Percentiles rank a stretch among this genome's conserved stretches.
phyloP scores from a whole-genome alignment of 2,797 vertebrate genomes.

The Ceyx erithaca region DNA sequence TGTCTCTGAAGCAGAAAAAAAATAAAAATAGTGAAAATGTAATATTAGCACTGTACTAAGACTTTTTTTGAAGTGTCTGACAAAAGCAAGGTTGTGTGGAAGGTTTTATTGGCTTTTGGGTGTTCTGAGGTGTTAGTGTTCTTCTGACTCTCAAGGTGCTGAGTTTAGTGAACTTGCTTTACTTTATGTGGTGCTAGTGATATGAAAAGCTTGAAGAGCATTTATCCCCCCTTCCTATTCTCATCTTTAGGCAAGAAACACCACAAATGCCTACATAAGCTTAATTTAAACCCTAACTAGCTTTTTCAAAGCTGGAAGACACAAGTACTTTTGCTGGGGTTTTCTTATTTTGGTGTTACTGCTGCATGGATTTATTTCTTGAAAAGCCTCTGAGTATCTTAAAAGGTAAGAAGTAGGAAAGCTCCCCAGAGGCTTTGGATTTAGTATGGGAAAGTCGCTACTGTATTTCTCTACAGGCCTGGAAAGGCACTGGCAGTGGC shows the following conservation, averaged over 20 bases:
- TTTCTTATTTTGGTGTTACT: not conserved
- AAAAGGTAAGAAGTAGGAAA: not conserved
- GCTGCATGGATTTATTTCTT: not conserved
- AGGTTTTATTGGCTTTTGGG: not conserved
- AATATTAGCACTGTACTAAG: not conserved
- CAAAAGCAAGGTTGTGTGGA: not conserved
- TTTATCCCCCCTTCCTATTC: rapidly evolving
- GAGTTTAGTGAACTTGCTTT: not conserved
- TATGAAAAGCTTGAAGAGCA: not conserved
- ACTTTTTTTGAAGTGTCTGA: not conserved
- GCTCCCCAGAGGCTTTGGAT: not conserved
- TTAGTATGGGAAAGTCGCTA: not conserved
- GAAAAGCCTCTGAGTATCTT: not conserved
- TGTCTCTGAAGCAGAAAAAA: not conserved
- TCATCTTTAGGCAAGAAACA: not conserved
- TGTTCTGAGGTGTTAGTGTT: rapidly evolving
- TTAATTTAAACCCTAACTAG: not conserved
- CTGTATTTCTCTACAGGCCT: not conserved
- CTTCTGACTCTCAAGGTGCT: not conserved
- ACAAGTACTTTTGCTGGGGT: not conserved
- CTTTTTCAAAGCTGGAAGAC: not conserved
- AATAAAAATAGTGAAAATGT: not conserved
- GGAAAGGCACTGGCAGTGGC: not conserved
- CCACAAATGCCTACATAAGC: not conserved
- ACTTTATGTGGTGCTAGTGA: not conserved